Percentiles rank a stretch among this genome's conserved stretches.
Conservation (phyloP, 2,113 vertebrate genomes). For the Cathartes aura region DNA sequence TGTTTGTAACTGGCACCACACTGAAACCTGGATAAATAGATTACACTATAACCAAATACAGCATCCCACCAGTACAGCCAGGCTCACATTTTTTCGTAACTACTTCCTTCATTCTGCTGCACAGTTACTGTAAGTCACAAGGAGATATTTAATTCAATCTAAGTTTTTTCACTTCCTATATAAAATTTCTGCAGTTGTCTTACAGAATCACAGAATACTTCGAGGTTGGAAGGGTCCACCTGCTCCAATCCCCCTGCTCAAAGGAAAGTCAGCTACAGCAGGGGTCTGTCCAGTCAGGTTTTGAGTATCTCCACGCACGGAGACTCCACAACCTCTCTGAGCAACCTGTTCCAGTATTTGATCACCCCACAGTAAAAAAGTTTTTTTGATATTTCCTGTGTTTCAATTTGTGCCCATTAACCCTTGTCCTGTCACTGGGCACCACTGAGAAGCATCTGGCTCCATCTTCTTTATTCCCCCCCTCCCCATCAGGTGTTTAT, state of each 20-base stretch:
- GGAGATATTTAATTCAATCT: background rate
- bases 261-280: background rate
- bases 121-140: background rate
- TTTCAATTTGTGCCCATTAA: background rate
- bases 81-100: conserved; percentile 4
- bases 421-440: background rate
- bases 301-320: background rate
- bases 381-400: background rate
- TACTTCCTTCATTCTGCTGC: background rate
- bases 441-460: background rate
- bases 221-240: background rate
- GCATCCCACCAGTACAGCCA: conserved; percentile 34
- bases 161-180: background rate
- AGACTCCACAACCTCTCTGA: background rate
- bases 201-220: background rate
- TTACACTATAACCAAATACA: conserved; percentile 63
- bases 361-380: background rate
- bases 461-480: background rate
- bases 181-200: background rate
- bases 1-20: conserved; percentile 67
- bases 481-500: background rate
- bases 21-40: conserved; percentile 63
- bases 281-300: background rate
- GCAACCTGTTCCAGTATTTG: background rate
- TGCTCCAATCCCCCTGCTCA: background rate